Base-by-base conservation (phyloP, 2,113 vertebrate genomes). In the Halcyon malimbica region DNA sequence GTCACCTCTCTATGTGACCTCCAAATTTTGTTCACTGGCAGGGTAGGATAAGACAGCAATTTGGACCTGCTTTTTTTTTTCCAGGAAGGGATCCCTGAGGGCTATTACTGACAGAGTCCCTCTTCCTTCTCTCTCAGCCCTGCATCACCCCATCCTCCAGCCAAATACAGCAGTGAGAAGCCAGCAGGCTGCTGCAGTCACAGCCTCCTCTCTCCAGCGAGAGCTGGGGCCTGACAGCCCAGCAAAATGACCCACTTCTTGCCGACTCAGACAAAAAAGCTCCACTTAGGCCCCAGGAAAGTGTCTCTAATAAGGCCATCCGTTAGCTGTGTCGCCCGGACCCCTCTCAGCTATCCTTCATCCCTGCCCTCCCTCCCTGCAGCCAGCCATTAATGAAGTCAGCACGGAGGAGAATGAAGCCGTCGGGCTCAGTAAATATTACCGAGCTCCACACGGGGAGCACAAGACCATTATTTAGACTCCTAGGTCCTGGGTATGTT, bases 211-310 rank as follows among this genome's bases (percentile, higher is more conserved):
- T 97, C 89, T 97, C 94, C 91, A 91, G 93, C 8, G 37, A 95
- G 89, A 95, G 93, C 87, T 16, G 67, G 80, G 92, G 91, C 88
- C 93, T 97, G 98, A 98, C 97, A 98, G 96, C 93, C 94, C 94
- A 94, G 95, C 97, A 97, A 98, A 98, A 98, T 97, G 98, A 98
- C 97, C 98, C 97, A 98, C 97, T 98, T 98, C 98, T 98, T 98
- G 97, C 97, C 85, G 73, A 98, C 96, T 98, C 98, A 97, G 98
- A 98, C 94, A 96, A 98, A 98, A 98, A 98, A 96, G 94, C 90
- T 97, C 96, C 95, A 97, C 96, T 98, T 97, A 98, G 96, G 97
- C 97, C 97, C 94, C 97, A 90, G 97, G 98, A 98, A 98, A 98
- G 94, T 94, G 94, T 97, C 96, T 97, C 96, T 98, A 98, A 98